phyloP scores from a whole-genome alignment of 2,113 vertebrate genomes.

The Plotosus lineatus region DNA sequence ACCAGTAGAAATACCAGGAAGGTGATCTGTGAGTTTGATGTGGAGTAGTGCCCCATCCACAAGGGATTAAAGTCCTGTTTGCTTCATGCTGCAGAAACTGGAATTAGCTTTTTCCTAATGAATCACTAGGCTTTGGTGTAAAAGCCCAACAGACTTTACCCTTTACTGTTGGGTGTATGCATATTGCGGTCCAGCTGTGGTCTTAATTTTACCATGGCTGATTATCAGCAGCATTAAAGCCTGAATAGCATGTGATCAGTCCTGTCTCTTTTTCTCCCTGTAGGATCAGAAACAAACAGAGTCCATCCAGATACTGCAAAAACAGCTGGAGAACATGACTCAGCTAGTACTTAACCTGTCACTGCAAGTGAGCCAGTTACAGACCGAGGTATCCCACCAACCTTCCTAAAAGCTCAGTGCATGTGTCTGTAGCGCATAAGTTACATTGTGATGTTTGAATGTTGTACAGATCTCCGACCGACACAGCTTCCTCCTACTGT shows the following conservation, averaged over 20 bases:
- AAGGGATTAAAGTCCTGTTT: no score
- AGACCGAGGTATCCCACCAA: conserved; percentile 81
- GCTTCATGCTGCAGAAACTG: no score
- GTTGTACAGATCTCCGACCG: conserved; percentile 80
- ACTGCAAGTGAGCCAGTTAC: conserved; percentile 77
- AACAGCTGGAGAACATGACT: conserved; percentile 88
- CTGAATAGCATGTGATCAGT: background rate
- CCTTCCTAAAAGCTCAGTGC: background rate
- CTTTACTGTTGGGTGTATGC: background rate
- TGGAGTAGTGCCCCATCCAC: no score
- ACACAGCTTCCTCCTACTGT: conserved; percentile 86
- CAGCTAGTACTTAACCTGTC: conserved; percentile 87
- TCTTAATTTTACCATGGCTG: background rate
- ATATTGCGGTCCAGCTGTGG: no score
- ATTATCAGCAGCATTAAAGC: background rate
- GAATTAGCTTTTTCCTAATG: no score
- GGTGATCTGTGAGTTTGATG: no score
- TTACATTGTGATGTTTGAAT: background rate
- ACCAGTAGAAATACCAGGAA: no score
- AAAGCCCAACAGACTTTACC: background rate
- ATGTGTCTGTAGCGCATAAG: background rate
- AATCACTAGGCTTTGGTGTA: no score
- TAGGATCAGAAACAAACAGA: conserved; percentile 95
- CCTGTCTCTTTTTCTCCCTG: conserved; percentile 12
- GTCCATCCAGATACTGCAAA: conserved; percentile 89